Evolutionary conservation across 2,797 vertebrate genomes (phyloP), one percentile per base, ranked within the genome.

Genomic region (Notoglanidium macrostoma): DNA sequence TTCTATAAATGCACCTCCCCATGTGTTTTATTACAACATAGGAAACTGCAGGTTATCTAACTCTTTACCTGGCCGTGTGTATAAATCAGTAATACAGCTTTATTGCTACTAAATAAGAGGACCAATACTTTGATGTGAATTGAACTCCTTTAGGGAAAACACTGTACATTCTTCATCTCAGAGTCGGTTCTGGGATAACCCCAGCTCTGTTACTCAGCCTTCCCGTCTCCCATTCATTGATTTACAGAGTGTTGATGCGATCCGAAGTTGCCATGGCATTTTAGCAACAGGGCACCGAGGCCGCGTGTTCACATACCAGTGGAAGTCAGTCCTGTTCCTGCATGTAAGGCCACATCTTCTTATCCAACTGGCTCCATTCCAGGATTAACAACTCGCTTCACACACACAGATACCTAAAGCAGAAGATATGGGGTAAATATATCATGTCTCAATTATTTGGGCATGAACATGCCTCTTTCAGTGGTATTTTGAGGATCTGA

Each of bases 241-340:
- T 70, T 87, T 84, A 85, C 29, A 67, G 55, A 79, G 54, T 19
- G 5, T 90, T 90, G 86, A 89, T 93, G 86, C 90, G 89, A 55
- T 83, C 44, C 67, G 61, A 87, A 77, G 86, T 84, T 89, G 93
- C 89, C 90, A 93, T 73, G 91, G 67, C 84, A 85, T 89, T 86
- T 74, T 23, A 91, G 88, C n/a, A 85, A 78, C 55, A 92, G 87
- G 86, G 77, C 84, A 87, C 85, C 0, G 70, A 72, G 88, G 89
- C 89, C 89, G 89, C 57, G 63, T 35, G 61, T 82, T 90, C 92
- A 91, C 94, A 96, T 95, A 94, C 95, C 95, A 92, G 70, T 90
- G 90, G 87, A 87, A 90, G 87, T 88, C 72, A 90, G 92, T 95
- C 95, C 91, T 95, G 95, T 92, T 94, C 88, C 91, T 94, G 94